Conservation (phyloP, 2,888 invertebrate genomes). For the Drosophila kambysellisi region DNA sequence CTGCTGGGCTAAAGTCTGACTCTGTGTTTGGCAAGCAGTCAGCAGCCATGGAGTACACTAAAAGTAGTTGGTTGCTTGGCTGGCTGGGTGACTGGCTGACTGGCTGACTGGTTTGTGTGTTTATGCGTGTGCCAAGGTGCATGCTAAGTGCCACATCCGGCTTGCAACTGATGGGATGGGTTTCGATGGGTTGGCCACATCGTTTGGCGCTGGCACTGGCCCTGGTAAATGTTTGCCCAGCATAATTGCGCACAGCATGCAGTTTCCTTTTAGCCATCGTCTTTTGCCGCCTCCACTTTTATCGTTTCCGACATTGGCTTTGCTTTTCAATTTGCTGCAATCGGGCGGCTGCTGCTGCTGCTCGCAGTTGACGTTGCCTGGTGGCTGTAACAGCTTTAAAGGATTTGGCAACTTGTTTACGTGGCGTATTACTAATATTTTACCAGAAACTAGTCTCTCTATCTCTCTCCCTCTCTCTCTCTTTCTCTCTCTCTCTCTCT, state of each 20-base stretch:
- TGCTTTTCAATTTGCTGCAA: constrained; percentile 62
- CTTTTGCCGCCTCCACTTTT: constrained; percentile 16
- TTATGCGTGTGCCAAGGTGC: constrained; percentile 71
- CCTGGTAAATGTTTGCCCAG: constrained; percentile 78
- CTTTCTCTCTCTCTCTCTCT: background rate
- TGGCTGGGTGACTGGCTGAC: constrained; percentile 24
- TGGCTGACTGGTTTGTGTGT: constrained; percentile 40
- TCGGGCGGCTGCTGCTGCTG: constrained; percentile 21
- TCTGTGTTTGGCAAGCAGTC: constrained; percentile 71
- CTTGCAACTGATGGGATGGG: constrained; percentile 1
- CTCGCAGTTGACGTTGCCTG: constrained; percentile 6
- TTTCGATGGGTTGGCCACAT: constrained; percentile 18
- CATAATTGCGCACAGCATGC: constrained; percentile 81
- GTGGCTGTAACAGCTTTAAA: constrained; percentile 57
- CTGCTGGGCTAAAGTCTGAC: constrained; percentile 10
- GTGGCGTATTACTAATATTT: constrained; percentile 76
- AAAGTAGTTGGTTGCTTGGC: constrained; percentile 33
- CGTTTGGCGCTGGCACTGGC: constrained; percentile 22
- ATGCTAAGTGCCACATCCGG: constrained; percentile 71
- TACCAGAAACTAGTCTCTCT: constrained; percentile 63
- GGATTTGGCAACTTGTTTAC: constrained; percentile 75
- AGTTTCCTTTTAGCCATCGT: constrained; percentile 50
- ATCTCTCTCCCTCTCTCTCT: constrained; percentile 16
- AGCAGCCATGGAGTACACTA: constrained; percentile 59
- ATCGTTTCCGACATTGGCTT: constrained; percentile 34